Evolutionary conservation across 2,797 vertebrate species (phyloP), one percentile per base, ranked within the genome.

Genomic region (Xenentodon cancila): DNA sequence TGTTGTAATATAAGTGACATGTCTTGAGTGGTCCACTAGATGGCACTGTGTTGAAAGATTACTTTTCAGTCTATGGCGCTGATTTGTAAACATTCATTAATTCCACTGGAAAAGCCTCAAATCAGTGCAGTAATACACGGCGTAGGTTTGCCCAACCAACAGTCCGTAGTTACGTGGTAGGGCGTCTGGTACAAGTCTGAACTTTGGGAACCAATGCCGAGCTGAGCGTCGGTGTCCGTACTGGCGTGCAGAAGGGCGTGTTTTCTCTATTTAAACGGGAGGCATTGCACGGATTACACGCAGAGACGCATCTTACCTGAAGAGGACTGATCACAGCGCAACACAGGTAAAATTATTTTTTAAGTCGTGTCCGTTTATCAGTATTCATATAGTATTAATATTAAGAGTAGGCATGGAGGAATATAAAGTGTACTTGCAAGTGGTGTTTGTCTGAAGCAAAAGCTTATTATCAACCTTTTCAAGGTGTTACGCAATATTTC

Each of bases 231-330:
- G 0, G 63, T 63, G 51, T 71, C 65, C 53, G 37, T 73, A 71
- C 76, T 75, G 64, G 65, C 51, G 79, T 63, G 80, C 62, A 59
- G 20, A 80, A 81, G 90, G 91, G 90, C 79, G 92, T 88, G 89
- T 73, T 71, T 73, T 27, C 65, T 63, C 62, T 92, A 92, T 91
- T 90, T 92, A 92, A 93, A 86, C 71, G 63, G 18, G 5, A 44
- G 60, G 69, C 18, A 72, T 68, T 71, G 64, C 47, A 43, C 60
- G n/a, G 55, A 78, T 80, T 72, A 57, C 22, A 57, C 22, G 50
- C 83, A 53, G 82, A 84, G 45, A 83, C 76, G 22, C 70, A 19
- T 69, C 17, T 73, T 51, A 85, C 85, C 81, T 82, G 77, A 1
- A 19, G 27, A 61, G n/a, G 57, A 82, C 30, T 1, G 20, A 0